A percentile compares a stretch with the other conserved stretches of the same genome.
Evolutionary conservation across 2,113 vertebrate species (phyloP).

Genomic region (Plecotus auritus): DNA sequence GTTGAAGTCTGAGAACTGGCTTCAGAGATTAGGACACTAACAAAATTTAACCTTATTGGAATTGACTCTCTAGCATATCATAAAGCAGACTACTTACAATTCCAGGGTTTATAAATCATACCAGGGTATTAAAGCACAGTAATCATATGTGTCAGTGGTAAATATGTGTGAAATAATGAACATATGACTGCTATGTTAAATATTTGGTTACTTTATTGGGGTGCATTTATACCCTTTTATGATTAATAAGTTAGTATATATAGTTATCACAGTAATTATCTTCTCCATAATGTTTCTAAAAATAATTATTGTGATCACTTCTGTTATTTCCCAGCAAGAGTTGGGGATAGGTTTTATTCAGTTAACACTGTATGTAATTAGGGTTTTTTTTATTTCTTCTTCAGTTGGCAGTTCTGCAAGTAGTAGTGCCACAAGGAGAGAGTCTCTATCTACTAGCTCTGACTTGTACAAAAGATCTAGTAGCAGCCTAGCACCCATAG

Average conservation of each 20-base stretch:
- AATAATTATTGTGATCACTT: conserved; percentile 84
- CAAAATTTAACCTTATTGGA: conserved; percentile 53
- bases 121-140: conserved; percentile 72
- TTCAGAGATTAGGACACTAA: conserved; percentile 53
- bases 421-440: conserved; percentile 95
- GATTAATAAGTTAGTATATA: conserved; percentile 80
- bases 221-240: conserved; percentile 81
- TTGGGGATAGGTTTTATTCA: conserved; percentile 87
- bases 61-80: conserved; percentile 39
- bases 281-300: conserved; percentile 80
- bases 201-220: conserved; percentile 72
- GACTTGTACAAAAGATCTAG: conserved; percentile 97
- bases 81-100: conserved; percentile 52
- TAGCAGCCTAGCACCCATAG: conserved; percentile 96
- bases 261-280: conserved; percentile 86
- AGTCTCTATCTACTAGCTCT: conserved; percentile 95
- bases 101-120: conserved; percentile 75
- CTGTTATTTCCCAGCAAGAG: conserved; percentile 85
- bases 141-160: conserved; percentile 65
- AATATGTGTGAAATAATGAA: conserved; percentile 78
- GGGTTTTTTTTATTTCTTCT: conserved; percentile 83
- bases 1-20: conserved; percentile 30
- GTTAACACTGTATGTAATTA: conserved; percentile 88
- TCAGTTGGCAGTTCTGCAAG: conserved; percentile 95
- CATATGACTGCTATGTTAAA: conserved; percentile 69